Percentiles rank a stretch among this genome's conserved stretches.
phyloP scores from a whole-genome alignment of 2,113 vertebrate species.

The Tragelaphus scriptus region DNA sequence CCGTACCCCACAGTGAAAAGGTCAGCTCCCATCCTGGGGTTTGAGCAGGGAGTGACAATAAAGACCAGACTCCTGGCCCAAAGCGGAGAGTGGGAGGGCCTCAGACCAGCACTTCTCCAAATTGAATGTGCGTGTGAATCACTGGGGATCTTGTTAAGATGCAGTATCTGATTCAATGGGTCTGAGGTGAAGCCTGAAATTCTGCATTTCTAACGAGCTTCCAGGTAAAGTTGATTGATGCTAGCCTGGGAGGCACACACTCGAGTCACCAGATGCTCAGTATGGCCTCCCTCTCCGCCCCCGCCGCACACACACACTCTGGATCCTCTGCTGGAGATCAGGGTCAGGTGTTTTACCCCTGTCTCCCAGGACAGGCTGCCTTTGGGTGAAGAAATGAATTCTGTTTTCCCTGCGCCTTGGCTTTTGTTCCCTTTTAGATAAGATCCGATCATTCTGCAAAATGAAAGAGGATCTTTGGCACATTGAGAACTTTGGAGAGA shows the following conservation, averaged over 20 bases:
- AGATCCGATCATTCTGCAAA: neutral
- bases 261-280: neutral
- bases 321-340: neutral
- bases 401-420: neutral
- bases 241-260: neutral
- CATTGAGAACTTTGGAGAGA: neutral
- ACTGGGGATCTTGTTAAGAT: neutral
- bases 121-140: neutral
- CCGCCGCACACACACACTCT: neutral
- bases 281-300: neutral
- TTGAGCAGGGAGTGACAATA: too few species aligned
- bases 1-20: neutral
- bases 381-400: neutral
- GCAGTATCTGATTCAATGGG: neutral
- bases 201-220: neutral
- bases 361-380: neutral
- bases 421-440: neutral
- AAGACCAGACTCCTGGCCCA: neutral
- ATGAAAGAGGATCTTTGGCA: neutral
- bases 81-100: neutral
- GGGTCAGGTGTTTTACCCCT: neutral
- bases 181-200: slow-evolving; percentile 7
- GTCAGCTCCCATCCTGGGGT: neutral
- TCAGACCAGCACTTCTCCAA: neutral
- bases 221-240: neutral